phyloP scores from a whole-genome alignment of 1,140 invertebrate genomes.

The Temnothorax nylanderi region DNA sequence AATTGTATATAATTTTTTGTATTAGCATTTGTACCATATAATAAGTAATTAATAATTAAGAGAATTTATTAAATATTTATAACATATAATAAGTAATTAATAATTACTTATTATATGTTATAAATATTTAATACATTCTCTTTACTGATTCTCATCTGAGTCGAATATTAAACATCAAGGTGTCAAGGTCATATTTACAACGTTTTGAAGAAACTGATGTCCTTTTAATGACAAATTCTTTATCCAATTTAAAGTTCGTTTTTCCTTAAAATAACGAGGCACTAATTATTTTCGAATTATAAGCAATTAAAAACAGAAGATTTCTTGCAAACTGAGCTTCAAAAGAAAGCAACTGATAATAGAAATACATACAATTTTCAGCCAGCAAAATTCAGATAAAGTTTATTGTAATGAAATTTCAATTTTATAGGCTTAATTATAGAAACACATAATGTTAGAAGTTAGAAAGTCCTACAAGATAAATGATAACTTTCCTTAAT shows the following conservation, averaged over 20 bases:
- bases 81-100: neutral
- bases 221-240: slow-evolving; percentile 19
- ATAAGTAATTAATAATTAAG: too few species aligned
- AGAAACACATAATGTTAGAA: neutral
- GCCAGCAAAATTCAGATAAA: neutral
- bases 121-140: neutral
- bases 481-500: neutral
- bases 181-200: neutral
- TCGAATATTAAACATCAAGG: neutral
- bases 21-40: neutral
- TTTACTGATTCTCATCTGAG: neutral
- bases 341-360: neutral
- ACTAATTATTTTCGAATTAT: slow-evolving; percentile 1
- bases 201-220: neutral
- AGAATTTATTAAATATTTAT: neutral
- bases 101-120: neutral
- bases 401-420: neutral
- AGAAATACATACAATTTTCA: neutral
- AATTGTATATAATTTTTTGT: neutral
- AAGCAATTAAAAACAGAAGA: neutral
- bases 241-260: neutral
- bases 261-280: neutral
- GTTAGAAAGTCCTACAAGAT: neutral
- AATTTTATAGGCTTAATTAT: neutral
- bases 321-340: neutral